Evolutionary conservation across 2,888 invertebrate species (phyloP).

Genomic region (Melolontha melolontha): DNA sequence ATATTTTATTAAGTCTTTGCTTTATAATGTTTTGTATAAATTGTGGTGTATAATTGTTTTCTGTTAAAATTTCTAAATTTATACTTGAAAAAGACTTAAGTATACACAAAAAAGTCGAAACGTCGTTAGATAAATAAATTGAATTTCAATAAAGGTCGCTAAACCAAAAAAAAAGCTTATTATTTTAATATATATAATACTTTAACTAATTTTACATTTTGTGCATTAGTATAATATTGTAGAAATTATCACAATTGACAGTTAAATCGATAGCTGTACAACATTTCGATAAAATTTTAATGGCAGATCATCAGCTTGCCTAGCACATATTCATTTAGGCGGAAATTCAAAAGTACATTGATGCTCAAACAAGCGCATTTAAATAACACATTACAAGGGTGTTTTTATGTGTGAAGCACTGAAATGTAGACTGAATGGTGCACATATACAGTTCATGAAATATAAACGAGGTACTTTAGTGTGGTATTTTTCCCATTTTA

Average conservation of each 20-base stretch:
- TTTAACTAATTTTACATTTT: too few relatives aligned
- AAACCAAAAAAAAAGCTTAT: too few relatives aligned
- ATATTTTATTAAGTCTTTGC: too few relatives aligned
- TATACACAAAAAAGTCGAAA: too few relatives aligned
- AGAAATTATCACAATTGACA: constrained; percentile 11
- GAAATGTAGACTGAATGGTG: constrained; percentile 13
- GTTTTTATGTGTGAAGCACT: constrained; percentile 14
- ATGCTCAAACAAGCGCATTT: constrained; percentile 52
- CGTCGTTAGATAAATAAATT: too few relatives aligned
- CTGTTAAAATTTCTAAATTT: too few relatives aligned
- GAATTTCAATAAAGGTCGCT: too few relatives aligned
- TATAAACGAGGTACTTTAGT: constrained; percentile 37
- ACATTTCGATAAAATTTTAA: constrained; percentile 51
- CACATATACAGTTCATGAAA: constrained; percentile 36
- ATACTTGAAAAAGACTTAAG: too few relatives aligned
- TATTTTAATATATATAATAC: too few relatives aligned
- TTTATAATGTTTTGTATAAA: too few relatives aligned
- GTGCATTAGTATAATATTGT: neutral
- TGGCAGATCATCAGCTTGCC: constrained; percentile 47
- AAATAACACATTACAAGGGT: constrained; percentile 49
- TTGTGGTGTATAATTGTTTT: too few relatives aligned
- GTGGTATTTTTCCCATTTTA: constrained; percentile 51
- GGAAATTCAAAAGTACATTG: constrained; percentile 51
- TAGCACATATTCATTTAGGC: constrained; percentile 49
- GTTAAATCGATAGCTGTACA: constrained; percentile 44